Evolutionary conservation across 1,140 invertebrate genomes (phyloP), one percentile per base, ranked within the genome.

Genomic region (Drosophila pruinosa): DNA sequence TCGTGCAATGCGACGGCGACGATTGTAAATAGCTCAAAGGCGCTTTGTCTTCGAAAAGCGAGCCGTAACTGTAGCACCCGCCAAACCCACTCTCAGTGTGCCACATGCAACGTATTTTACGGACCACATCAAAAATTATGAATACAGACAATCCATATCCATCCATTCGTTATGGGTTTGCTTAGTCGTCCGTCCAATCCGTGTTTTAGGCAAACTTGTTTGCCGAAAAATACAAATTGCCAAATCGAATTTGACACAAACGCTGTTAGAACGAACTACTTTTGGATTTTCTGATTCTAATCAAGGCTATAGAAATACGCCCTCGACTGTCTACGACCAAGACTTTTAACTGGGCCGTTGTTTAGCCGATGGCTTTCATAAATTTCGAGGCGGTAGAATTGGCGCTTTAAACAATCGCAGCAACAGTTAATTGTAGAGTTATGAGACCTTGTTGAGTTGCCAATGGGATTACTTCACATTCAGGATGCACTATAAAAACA

Each of bases 61-160:
- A 15, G 17, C 47, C 47, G 24, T 53, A 26, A 50, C 17, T 14
- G 17, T 36, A 8, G 3, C 24, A 3, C 26, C 4, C 7, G 3
- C 21, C 14, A 1, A n/a, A n/a, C 21, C 10, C 28, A 4, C 26
- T 1, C 15, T 36, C 14, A 8, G 1, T 2, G 7, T 26, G 26
- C 34, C 17, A 21, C 14, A 22, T 24, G 43, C 36, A 48, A 34
- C 36, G 53, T 58, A 52, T 43, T 67, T 67, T 72, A 67, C 45
- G 63, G 45, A 34, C 53, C 53, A 72, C 28, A 36, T 68, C 63
- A 58, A 72, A 72, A 67, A 72, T 67, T 72, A 72, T 72, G 69
- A 67, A 57, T 52, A 26, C 61, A 39, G 61, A 4, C 61, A 28
- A 57, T 31, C 12, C 22, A 47, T 45, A 64, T 48, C 3, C 34